Evolutionary conservation across 2,113 vertebrate species (phyloP).

Genomic region (Hemiprocne comata): DNA sequence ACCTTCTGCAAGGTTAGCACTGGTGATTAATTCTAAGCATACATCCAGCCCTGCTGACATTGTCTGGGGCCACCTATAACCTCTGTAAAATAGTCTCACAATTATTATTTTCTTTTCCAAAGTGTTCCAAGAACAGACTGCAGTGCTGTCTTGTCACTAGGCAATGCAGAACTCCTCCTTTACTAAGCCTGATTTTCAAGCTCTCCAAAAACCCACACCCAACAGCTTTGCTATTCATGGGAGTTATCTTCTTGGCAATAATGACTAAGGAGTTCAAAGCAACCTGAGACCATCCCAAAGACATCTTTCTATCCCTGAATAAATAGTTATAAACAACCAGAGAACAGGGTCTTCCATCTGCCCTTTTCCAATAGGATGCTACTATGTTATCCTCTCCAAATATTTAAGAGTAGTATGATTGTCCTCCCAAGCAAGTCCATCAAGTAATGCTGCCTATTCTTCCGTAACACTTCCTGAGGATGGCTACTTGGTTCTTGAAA

Average conservation of each 20-base stretch:
- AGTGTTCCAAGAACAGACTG: neutral
- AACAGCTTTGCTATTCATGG: neutral
- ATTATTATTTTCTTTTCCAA: neutral
- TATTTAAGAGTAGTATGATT: neutral
- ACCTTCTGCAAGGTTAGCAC: neutral
- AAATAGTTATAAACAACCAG: neutral
- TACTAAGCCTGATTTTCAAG: slow-evolving; percentile 51
- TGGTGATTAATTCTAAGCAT: neutral
- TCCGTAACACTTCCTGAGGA: neutral
- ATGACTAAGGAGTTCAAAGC: neutral
- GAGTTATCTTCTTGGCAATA: neutral
- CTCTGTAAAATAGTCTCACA: neutral
- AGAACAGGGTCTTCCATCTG: neutral
- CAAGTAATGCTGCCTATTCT: neutral
- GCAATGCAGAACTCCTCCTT: slow-evolving; percentile 8
- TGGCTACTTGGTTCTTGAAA: neutral
- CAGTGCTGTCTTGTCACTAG: neutral
- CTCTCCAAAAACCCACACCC: slow-evolving; percentile 24
- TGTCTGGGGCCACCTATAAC: neutral
- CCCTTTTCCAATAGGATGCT: neutral
- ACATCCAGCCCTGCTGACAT: neutral
- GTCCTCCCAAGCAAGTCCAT: neutral
- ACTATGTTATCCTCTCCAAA: neutral
- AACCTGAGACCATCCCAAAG: neutral
- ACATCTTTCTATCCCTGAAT: neutral